These are phyloP conservation scores for Bathynomus jamesi DNA, from an alignment of 1,140 invertebrate species.

Conservation along the genomic window DNA sequence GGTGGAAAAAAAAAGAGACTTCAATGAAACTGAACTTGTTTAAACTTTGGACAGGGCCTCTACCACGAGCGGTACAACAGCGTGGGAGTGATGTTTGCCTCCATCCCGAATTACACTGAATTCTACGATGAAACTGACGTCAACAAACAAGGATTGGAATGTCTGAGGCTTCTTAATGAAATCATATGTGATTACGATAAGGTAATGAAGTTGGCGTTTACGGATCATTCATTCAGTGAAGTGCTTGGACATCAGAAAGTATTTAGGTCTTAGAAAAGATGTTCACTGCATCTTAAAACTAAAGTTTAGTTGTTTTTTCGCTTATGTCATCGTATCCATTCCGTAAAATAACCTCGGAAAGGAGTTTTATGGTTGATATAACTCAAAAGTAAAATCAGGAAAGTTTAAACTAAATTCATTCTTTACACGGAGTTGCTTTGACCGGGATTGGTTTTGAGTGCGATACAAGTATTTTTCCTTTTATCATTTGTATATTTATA, in stretches of 20 bases:
- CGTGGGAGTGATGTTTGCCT: slow-evolving; percentile 96
- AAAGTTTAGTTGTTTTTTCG: neutral
- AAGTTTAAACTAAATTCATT: too few species aligned
- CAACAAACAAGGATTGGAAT: slow-evolving; percentile 93
- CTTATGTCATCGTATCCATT: neutral
- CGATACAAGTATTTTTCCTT: too few species aligned
- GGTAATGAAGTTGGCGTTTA: slow-evolving; percentile 49
- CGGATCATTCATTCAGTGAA: neutral
- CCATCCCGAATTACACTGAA: slow-evolving; percentile 97
- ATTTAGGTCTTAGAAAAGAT: neutral
- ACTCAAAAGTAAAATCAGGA: too few species aligned
- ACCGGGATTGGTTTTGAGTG: too few species aligned
- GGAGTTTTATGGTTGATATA: too few species aligned
- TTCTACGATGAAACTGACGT: slow-evolving; percentile 97
- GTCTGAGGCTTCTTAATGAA: slow-evolving; percentile 87
- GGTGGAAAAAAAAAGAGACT: too few species aligned
- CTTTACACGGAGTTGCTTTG: too few species aligned
- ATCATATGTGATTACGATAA: slow-evolving; percentile 99
- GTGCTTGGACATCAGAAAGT: too few species aligned
- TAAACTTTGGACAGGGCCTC: too few species aligned
- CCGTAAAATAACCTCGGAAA: too few species aligned
- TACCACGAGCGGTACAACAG: slow-evolving; percentile 91
- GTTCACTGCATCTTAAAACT: neutral
- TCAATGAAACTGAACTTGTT: too few species aligned
- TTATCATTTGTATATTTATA: too few species aligned